Conservation (phyloP, 2,888 invertebrate species). For the Watsonalla binaria region DNA sequence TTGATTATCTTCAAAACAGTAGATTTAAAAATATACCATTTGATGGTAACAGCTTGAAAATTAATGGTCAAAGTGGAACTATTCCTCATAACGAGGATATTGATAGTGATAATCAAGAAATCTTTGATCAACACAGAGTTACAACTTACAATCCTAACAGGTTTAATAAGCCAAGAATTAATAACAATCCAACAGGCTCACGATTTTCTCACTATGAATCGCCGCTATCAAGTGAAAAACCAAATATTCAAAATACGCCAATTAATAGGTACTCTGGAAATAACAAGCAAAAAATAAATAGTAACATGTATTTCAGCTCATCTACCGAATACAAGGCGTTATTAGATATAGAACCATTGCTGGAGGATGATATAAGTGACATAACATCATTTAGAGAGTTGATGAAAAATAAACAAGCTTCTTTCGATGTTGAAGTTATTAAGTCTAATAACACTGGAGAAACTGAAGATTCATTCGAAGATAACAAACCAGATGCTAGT, state of each 20-base stretch:
- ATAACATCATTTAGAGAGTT: conserved; percentile 67
- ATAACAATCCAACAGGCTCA: conserved; percentile 47
- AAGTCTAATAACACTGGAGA: conserved; percentile 57
- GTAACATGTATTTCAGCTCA: conserved; percentile 41
- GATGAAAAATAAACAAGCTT: conserved; percentile 66
- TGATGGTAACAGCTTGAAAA: conserved; percentile 71
- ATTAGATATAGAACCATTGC: conserved; percentile 76
- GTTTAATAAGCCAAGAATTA: conserved; percentile 59
- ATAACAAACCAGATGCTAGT: conserved; percentile 66
- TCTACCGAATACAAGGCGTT: conserved; percentile 73
- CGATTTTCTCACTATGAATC: conserved; percentile 48
- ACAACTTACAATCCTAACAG: conserved; percentile 71
- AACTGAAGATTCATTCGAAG: conserved; percentile 35
- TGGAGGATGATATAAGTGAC: conserved; percentile 79
- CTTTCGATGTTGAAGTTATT: conserved; percentile 76
- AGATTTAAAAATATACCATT: conserved; percentile 70
- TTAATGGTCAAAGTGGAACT: conserved; percentile 63
- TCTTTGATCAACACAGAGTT: conserved; percentile 65
- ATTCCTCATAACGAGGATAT: conserved; percentile 60
- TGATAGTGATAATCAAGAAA: conserved; percentile 63
- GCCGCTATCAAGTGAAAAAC: conserved; percentile 33
- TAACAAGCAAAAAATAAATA: conserved; percentile 35
- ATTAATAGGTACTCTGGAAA: conserved; percentile 34
- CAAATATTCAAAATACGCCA: conserved; percentile 30
- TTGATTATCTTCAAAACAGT: conserved; percentile 65